Base-by-base conservation (phyloP, 1,140 invertebrate species). In the Pseudoatta argentina region DNA sequence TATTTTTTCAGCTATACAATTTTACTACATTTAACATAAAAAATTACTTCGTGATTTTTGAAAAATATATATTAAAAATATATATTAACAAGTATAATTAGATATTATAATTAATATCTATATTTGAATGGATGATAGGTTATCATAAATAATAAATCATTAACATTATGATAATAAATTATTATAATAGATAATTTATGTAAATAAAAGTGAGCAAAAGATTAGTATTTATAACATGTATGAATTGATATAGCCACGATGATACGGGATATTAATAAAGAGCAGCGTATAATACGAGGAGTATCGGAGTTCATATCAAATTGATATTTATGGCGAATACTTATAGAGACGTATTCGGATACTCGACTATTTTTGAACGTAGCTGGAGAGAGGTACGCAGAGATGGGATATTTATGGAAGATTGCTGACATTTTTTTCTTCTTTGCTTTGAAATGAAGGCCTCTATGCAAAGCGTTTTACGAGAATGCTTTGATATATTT, bases 401-500 rank as follows among this genome's bases (percentile, higher is more conserved):
- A 75, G 48, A 71, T 61, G 69, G 55, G 79, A 75, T 83, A 83
- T 83, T 83, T 83, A 75, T 61, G 79, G 79, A 83, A 69, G 39
- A 83, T 83, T 24, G 79, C 69, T 53, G 69, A 61, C 79, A 75
- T 83, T 83, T 83, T 75, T 39, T 83, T 63, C 55, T 30, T 61
- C 55, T 83, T 75, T 83, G 55, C 69, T 75, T 75, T 73, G 39
- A 34, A 83, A 83, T 83, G 69, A 75, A 83, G 69, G 79, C 79
- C 27, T 73, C 79, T 30, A 34, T 75, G 79, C 27, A 34, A 75
- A 73, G 67, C 79, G 69, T 69, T 82, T 82, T 82, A 75, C 39
- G 55, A 73, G 69, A 73, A 83, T 75, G 69, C 69, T 73, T 83
- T 75, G 67, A 83, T 83, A 75, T 83, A 83, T 83, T 83, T 83